These are phyloP conservation scores for Anguilla obscura DNA, from an alignment of 2,797 vertebrate species.

Conservation along the genomic window DNA sequence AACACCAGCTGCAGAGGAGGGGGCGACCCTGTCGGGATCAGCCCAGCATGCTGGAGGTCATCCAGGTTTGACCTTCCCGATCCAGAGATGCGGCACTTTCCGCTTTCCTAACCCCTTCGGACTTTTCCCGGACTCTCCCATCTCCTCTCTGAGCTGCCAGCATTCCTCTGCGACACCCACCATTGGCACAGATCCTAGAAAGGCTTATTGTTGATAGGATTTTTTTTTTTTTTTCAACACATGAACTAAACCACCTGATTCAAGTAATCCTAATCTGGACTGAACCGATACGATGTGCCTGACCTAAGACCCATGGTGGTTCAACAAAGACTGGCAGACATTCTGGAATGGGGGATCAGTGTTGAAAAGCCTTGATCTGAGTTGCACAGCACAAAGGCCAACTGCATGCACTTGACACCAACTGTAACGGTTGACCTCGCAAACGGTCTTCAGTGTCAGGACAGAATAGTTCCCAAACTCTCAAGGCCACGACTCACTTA, in stretches of 20 bases:
- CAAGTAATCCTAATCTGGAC: conserved; percentile 44
- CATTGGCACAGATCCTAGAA: background rate
- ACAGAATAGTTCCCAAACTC: background rate
- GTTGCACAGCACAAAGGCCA: conserved; percentile 3
- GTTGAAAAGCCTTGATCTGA: background rate
- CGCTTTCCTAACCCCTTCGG: background rate
- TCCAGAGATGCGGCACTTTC: background rate
- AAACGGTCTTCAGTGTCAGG: background rate
- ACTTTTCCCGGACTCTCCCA: background rate
- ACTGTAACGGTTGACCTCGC: background rate
- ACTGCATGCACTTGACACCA: conserved; percentile 15
- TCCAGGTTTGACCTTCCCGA: conserved; percentile 21
- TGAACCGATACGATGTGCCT: conserved; percentile 45
- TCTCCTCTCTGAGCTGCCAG: background rate
- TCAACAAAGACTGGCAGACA: background rate
- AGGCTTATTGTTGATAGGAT: background rate
- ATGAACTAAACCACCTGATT: conserved; percentile 32
- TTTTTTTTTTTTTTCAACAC: conserved; percentile 4
- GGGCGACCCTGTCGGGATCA: conserved; percentile 19
- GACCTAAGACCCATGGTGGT: conserved; percentile 6
- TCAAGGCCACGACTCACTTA: background rate
- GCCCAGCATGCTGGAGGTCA: conserved; percentile 12
- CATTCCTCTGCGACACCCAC: background rate
- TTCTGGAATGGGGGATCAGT: background rate
- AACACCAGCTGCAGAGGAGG: conserved; percentile 38